phyloP scores from a whole-genome alignment of 2,113 vertebrate genomes.

The Elachura formosa region DNA sequence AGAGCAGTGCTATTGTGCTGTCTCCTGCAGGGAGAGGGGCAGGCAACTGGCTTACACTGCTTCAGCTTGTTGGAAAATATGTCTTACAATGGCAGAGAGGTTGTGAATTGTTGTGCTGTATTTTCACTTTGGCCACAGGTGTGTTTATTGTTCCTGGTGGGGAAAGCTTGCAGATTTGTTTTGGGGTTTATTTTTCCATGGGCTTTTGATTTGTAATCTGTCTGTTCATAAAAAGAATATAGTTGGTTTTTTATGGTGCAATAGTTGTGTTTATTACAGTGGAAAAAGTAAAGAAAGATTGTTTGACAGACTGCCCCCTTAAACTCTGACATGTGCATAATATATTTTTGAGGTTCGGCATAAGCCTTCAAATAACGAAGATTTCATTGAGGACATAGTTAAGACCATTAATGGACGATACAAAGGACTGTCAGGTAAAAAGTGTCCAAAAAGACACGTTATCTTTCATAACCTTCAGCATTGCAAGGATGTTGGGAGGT shows the following conservation, averaged over 20 bases:
- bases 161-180: not conserved
- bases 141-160: not conserved
- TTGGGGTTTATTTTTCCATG: not conserved
- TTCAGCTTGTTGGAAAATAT: not conserved
- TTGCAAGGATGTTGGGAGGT: not conserved
- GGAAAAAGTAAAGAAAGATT: not conserved
- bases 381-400: constrained; percentile 80
- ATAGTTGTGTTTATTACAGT: not conserved
- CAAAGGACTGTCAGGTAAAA: constrained; percentile 88
- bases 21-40: not conserved
- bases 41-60: not conserved
- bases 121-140: not conserved
- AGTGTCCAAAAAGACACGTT: not conserved
- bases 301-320: not conserved
- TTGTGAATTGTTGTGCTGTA: not conserved
- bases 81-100: not conserved
- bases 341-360: constrained; percentile 79
- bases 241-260: not conserved
- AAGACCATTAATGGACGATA: constrained; percentile 84
- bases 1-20: not conserved
- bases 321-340: not conserved
- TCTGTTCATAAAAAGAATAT: not conserved
- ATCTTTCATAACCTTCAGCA: not conserved
- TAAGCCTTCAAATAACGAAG: constrained; percentile 79
- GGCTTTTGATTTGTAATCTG: not conserved